A percentile compares a stretch with the other conserved stretches of the same genome.
Conservation (phyloP, 2,797 vertebrate genomes). For the Diplodus puntazzo region DNA sequence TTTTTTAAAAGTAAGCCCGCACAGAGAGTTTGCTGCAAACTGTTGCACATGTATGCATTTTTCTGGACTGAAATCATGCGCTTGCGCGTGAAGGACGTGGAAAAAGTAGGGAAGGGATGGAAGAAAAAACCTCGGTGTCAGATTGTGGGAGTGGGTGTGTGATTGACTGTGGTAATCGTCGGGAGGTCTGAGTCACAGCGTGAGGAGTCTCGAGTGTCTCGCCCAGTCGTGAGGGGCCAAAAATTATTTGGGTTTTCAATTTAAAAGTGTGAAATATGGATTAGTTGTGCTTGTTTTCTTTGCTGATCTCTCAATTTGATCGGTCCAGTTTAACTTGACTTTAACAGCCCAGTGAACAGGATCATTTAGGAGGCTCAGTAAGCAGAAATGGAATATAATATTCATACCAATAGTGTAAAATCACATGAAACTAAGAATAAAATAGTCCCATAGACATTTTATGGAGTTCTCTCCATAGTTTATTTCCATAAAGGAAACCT, state of each 20-base stretch:
- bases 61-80: slow-evolving; percentile 53
- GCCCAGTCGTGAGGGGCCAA: slow-evolving; percentile 24
- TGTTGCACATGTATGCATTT: slow-evolving; percentile 38
- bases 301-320: slow-evolving; percentile 9
- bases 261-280: slow-evolving; percentile 12
- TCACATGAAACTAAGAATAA: neutral
- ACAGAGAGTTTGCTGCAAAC: slow-evolving; percentile 11
- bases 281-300: slow-evolving; percentile 40
- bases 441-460: neutral
- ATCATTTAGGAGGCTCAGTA: no score
- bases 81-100: slow-evolving; percentile 28
- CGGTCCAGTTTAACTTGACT: no score
- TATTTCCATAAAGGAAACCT: slow-evolving; percentile 6
- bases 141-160: slow-evolving; percentile 65
- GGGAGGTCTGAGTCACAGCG: slow-evolving; percentile 75
- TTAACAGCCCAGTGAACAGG: no score
- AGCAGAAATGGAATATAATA: no score
- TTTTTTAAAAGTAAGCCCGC: slow-evolving; percentile 21
- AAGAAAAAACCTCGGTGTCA: slow-evolving; percentile 47
- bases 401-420: no score
- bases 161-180: slow-evolving; percentile 62
- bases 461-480: neutral
- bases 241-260: neutral
- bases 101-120: slow-evolving; percentile 34
- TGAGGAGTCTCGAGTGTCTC: slow-evolving; percentile 48